These are phyloP conservation scores for Caradrina clavipalpis DNA, from an alignment of 2,888 invertebrate genomes.

Conservation along the genomic window DNA sequence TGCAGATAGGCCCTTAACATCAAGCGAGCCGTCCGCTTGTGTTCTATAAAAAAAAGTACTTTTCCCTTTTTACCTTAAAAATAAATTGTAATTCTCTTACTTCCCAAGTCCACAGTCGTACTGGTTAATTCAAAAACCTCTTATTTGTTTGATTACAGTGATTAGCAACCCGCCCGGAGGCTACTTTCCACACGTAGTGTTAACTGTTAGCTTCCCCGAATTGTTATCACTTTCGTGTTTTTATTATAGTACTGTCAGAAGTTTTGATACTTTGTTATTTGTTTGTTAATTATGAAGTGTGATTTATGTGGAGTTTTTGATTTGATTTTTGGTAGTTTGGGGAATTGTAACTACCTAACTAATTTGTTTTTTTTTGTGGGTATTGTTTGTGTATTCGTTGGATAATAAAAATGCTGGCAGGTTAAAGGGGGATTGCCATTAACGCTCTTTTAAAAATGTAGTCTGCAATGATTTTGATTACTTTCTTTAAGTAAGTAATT, in stretches of 20 bases:
- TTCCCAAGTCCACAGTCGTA: slow-evolving; percentile 23
- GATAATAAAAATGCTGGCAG: too few species aligned
- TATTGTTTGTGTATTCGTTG: too few species aligned
- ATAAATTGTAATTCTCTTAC: background rate
- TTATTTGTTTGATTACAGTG: slow-evolving; percentile 69
- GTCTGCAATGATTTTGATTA: too few species aligned
- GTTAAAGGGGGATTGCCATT: too few species aligned
- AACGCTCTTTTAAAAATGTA: too few species aligned
- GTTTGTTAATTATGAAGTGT: background rate
- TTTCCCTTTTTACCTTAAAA: background rate
- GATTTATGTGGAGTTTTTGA: background rate
- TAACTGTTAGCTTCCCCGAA: slow-evolving; percentile 37
- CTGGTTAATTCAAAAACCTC: slow-evolving; percentile 25
- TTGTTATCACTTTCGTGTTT: slow-evolving; percentile 38
- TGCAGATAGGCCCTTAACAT: too few species aligned
- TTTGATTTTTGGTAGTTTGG: background rate
- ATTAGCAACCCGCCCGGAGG: slow-evolving; percentile 67
- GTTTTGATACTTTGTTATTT: too few species aligned
- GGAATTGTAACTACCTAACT: background rate
- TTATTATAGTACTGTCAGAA: slow-evolving; percentile 12
- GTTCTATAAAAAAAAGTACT: too few species aligned
- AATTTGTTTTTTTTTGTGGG: too few species aligned
- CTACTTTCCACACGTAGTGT: slow-evolving; percentile 71
- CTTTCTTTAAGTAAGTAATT: too few species aligned
- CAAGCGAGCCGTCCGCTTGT: too few species aligned